A percentile compares a stretch with the other conserved stretches of the same genome.
Conservation (phyloP, 2,113 vertebrate genomes). For the Alethe castanea region DNA sequence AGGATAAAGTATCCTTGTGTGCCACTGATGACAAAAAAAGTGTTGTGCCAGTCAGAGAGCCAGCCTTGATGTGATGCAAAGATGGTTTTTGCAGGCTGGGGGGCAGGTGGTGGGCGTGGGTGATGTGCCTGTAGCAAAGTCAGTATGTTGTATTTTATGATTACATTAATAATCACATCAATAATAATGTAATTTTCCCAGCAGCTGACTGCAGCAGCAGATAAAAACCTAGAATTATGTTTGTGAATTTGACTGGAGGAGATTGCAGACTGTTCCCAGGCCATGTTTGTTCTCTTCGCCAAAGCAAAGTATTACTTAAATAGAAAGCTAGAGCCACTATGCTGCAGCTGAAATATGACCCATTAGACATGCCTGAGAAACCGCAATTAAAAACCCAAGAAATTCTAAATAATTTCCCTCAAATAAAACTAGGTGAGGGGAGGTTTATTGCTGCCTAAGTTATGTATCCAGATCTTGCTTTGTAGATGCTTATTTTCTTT, state of each 20-base stretch:
- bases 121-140: not conserved
- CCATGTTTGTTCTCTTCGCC: not conserved
- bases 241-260: slow-evolving; percentile 4
- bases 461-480: not conserved
- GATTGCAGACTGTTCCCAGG: not conserved
- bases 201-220: not conserved
- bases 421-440: not conserved
- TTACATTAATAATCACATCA: not conserved
- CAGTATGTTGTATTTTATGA: not conserved
- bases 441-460: not conserved
- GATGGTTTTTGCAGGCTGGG: not conserved
- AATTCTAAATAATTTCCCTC: not conserved
- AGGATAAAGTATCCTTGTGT: not conserved
- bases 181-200: not conserved
- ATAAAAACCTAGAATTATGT: not conserved
- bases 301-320: slow-evolving; percentile 11
- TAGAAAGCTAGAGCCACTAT: not conserved
- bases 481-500: not conserved
- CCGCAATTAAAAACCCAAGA: not conserved
- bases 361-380: not conserved
- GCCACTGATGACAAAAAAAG: not conserved
- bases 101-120: too few species aligned
- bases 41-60: not conserved
- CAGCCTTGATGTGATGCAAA: not conserved
- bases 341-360: not conserved